Conservation (phyloP, 2,888 invertebrate genomes). For the Cetonia aurata region DNA sequence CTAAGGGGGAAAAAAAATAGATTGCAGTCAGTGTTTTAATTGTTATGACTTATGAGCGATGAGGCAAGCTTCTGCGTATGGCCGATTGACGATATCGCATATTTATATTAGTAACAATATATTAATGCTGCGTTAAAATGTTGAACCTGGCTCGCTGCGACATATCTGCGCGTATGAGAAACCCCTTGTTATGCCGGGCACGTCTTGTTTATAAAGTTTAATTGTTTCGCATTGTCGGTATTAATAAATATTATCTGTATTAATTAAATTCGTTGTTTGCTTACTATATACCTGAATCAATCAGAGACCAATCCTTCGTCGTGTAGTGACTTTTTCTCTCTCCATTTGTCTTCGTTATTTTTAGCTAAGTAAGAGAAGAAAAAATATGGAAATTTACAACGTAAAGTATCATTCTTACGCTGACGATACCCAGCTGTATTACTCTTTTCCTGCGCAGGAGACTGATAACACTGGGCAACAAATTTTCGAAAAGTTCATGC, state of each 20-base stretch:
- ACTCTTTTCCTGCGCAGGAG: no score
- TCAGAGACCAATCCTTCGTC: not conserved
- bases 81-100: no score
- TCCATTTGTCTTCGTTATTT: constrained; percentile 7
- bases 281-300: no score
- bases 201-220: constrained; percentile 43
- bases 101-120: no score
- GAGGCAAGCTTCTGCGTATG: no score
- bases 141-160: constrained; percentile 5
- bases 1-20: constrained; percentile 2
- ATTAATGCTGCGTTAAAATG: not conserved
- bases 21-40: no score
- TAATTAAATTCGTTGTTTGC: constrained; percentile 35
- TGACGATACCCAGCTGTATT: no score
- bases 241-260: constrained; percentile 33
- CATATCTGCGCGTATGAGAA: constrained; percentile 34
- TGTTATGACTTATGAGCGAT: no score
- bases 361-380: not conserved
- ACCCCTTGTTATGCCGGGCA: constrained; percentile 18
- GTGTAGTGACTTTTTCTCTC: not conserved
- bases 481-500: no score
- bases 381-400: no score
- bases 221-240: constrained; percentile 38
- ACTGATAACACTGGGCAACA: no score
- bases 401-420: no score